Conservation (phyloP, 1,140 invertebrate species). For the Drosophila busckii region DNA sequence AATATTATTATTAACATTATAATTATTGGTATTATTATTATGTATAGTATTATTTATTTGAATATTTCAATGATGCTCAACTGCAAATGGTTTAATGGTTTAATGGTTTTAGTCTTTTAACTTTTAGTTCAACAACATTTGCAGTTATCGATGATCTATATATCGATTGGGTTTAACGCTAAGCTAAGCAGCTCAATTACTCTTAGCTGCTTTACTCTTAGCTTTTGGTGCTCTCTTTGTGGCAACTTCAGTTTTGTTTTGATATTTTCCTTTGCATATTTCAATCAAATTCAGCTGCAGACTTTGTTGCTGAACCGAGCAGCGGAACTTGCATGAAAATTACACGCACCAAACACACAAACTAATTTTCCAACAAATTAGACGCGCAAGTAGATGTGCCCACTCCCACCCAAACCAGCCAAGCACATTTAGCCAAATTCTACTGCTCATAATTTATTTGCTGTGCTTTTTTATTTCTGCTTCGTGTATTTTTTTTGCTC, state of each 20-base stretch:
- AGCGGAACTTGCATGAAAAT: slow-evolving; percentile 60
- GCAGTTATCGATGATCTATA: too few species aligned
- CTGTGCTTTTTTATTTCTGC: slow-evolving; percentile 30
- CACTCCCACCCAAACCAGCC: slow-evolving; percentile 13
- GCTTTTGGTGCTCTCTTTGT: neutral
- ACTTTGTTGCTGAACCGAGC: slow-evolving; percentile 37
- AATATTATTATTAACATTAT: too few species aligned
- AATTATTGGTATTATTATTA: too few species aligned
- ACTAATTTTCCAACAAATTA: slow-evolving; percentile 77
- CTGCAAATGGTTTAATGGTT: too few species aligned
- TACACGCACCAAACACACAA: slow-evolving; percentile 71
- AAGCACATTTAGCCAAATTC: too few species aligned
- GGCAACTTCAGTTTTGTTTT: neutral
- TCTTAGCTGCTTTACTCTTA: neutral
- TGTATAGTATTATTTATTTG: too few species aligned
- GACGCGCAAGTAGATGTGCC: slow-evolving; percentile 61
- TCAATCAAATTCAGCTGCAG: slow-evolving; percentile 75
- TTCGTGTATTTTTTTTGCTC: slow-evolving; percentile 48
- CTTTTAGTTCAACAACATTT: too few species aligned
- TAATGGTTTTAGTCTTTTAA: too few species aligned
- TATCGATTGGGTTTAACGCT: too few species aligned
- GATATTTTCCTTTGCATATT: slow-evolving; percentile 39
- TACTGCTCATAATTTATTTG: slow-evolving; percentile 72
- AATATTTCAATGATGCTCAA: too few species aligned
- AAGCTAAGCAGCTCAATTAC: too few species aligned